phyloP scores from a whole-genome alignment of 2,888 invertebrate genomes.

The Biston betularia region DNA sequence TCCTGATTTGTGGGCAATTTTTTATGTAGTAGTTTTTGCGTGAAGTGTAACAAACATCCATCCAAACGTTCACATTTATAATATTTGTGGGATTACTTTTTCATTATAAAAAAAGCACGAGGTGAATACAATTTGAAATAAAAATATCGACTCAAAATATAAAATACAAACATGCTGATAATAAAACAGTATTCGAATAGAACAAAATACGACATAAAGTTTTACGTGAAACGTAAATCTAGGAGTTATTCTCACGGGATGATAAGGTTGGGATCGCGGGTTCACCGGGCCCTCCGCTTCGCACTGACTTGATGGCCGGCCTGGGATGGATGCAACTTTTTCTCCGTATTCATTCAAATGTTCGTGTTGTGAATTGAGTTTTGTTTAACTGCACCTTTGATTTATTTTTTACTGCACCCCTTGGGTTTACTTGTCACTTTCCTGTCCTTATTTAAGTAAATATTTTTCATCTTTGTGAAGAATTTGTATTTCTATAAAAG shows the following conservation, averaged over 20 bases:
- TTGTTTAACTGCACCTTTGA: conserved; percentile 3
- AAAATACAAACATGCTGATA: conserved; percentile 54
- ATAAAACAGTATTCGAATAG: conserved; percentile 59
- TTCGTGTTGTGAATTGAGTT: neutral
- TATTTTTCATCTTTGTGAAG: too few species aligned
- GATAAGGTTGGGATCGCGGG: conserved; percentile 73
- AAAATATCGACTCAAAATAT: conserved; percentile 33
- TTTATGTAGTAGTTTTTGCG: too few species aligned
- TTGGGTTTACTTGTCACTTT: neutral
- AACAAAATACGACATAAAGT: conserved; percentile 82
- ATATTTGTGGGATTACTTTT: neutral
- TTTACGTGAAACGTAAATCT: conserved; percentile 83
- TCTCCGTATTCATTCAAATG: conserved; percentile 35
- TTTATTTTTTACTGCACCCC: neutral
- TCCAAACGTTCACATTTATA: too few species aligned
- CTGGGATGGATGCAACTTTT: conserved; percentile 38
- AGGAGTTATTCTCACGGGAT: conserved; percentile 83
- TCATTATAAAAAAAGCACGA: neutral
- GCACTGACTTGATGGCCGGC: conserved; percentile 42
- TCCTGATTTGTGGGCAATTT: too few species aligned
- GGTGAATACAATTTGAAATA: conserved; percentile 26
- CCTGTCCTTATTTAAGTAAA: neutral
- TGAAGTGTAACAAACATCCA: too few species aligned
- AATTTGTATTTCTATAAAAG: too few species aligned
- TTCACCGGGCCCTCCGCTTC: conserved; percentile 39